Base-by-base conservation (phyloP, 2,888 invertebrate genomes). In the Eumerus sabulonum region DNA sequence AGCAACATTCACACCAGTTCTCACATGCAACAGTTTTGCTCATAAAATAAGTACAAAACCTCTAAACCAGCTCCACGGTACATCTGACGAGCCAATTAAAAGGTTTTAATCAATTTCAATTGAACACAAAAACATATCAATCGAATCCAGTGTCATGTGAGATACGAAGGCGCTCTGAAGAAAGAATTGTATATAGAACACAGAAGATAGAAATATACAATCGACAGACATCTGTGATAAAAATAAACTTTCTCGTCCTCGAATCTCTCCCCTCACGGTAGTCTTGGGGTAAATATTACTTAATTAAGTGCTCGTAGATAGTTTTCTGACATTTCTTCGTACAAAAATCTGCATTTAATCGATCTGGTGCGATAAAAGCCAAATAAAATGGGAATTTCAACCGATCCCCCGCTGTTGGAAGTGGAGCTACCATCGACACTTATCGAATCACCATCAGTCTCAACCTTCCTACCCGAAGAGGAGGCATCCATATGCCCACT, bases 401-500 rank as follows among this genome's bases (percentile, higher is more conserved):
- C 88, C 48, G 88, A 88, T 83, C 86, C 87, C 38, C 83, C 85
- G 54, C 83, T 88, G 53, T 82, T 88, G 12, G 86, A 87, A 81
- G 88, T 88, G 42, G 86, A 87, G 76, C 82, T 88, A 66, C 86
- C 88, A 9, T 82, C 84, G 19, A 84, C 86, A 0, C 82, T 88
- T 1, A 86, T 86, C 14, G 87, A 87, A 79, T 88, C 88, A 11
- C 86, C 88, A 11, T 88, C 88, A 3, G 86, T 86, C 36, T 87
- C 88, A 1, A 88, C 87, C 36, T 88, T 88, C 82, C 70, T 88
- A 36, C 87, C 88, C 44, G 93, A 92, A 73, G 93, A 93, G 81
- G 91, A 92, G 83, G 92, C 92, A 1, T 93, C 93, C 56, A 93
- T 92, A 83, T 93, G 92, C 85, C 90, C 93, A 47, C 88, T 93